Base-by-base conservation (phyloP, 2,888 invertebrate genomes). In the Mantis religiosa region DNA sequence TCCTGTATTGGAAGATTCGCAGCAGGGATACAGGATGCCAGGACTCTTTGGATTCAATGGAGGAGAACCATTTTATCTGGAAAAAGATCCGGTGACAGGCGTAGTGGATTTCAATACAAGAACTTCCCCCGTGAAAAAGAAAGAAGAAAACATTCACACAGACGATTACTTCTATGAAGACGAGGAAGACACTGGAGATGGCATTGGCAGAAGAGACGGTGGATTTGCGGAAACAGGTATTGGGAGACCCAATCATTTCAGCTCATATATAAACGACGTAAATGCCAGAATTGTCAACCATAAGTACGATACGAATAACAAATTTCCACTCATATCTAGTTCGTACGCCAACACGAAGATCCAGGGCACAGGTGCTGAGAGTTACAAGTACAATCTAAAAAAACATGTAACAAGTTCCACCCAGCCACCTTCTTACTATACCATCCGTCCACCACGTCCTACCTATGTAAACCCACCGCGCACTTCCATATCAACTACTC, bases 341-440 rank as follows among this genome's bases (percentile, higher is more conserved):
- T 96, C 96, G 1, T 96, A 96, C 92, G 96, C 96, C 0, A 96
- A 96, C 91, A 94, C 96, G 0, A 96, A 96, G 92, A 95, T 96
- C 41, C 96, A 96, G 92, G 96, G 96, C 92, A 15, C 91, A 25
- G 90, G 88, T 12, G 89, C 87, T 6, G 90, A 89, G 54, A 89
- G 86, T 25, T 88, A 89, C 28, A 87, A 87, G 54, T 71, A 71
- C 15, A 90, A 88, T n/a, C 88, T 87, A 20, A 85, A 89, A 20
- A 88, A 87, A 27, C 82, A 87, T 2, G 41, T 34, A 14, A 90
- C 90, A 6, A 90, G 88, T 41, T 85, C 91, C 20, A 90, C 90
- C 1, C 91, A 89, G 84, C 91, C 87, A 27, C 91, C 92, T 25
- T 71, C 90, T 28, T 90, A 91, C 28, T 91, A 91, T 89, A 91